phyloP scores from a whole-genome alignment of 2,888 invertebrate species.

The Lasioglossum figueresi region DNA sequence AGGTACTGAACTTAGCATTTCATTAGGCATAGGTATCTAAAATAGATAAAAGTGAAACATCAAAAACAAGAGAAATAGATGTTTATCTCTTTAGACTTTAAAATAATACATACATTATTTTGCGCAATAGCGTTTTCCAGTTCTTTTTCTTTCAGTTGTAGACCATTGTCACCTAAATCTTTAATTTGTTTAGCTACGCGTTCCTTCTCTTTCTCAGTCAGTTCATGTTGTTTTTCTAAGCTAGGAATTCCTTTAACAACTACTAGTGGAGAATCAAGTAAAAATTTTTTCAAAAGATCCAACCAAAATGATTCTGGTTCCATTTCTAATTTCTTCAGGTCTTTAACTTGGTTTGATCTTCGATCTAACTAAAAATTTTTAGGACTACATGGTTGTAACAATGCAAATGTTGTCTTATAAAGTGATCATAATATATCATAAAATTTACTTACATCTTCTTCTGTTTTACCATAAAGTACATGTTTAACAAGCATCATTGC shows the following conservation, averaged over 20 bases:
- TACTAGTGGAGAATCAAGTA: constrained; percentile 87
- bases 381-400: constrained; percentile 2
- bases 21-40: constrained; percentile 88
- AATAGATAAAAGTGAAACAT: constrained; percentile 1
- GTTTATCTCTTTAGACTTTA: neutral
- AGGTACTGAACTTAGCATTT: constrained; percentile 89
- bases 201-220: constrained; percentile 90
- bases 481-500: constrained; percentile 93
- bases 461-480: constrained; percentile 91
- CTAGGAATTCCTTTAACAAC: constrained; percentile 89
- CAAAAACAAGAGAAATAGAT: constrained; percentile 33
- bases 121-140: constrained; percentile 89
- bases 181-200: constrained; percentile 89
- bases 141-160: constrained; percentile 87
- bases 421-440: neutral
- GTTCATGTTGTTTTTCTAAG: constrained; percentile 87
- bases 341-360: constrained; percentile 88
- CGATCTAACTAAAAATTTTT: constrained; percentile 85
- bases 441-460: constrained; percentile 88
- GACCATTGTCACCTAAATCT: constrained; percentile 88
- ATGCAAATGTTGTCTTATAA: neutral
- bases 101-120: constrained; percentile 88
- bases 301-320: constrained; percentile 90
- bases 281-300: constrained; percentile 88
- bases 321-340: constrained; percentile 86